phyloP scores from a whole-genome alignment of 2,113 vertebrate species.

The Eudyptes chrysolophus region DNA sequence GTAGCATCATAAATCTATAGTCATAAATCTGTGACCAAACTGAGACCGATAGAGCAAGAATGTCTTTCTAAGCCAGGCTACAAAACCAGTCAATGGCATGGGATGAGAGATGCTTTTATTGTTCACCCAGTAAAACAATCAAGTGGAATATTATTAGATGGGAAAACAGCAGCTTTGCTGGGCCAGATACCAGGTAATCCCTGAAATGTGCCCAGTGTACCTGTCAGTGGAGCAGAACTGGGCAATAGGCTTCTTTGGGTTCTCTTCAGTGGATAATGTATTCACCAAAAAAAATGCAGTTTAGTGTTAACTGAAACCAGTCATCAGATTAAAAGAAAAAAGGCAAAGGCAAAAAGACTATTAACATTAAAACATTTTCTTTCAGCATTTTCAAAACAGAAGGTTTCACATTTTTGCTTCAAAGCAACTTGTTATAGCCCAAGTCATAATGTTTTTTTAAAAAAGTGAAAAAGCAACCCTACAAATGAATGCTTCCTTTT shows the following conservation, averaged over 20 bases:
- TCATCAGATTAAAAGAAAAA: neutral
- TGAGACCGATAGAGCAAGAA: neutral
- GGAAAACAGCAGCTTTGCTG: slow-evolving; percentile 16
- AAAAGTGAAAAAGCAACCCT: slow-evolving; percentile 19
- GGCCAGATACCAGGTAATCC: neutral
- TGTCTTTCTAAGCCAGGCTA: neutral
- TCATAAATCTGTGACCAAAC: neutral
- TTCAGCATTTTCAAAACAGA: slow-evolving; percentile 14
- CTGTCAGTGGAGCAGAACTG: neutral
- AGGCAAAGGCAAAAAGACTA: neutral
- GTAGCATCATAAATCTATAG: neutral
- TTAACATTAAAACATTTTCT: neutral
- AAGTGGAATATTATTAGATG: neutral
- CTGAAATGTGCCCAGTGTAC: neutral
- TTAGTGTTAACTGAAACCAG: slow-evolving; percentile 1
- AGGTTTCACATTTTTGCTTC: slow-evolving; percentile 21
- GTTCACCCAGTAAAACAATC: slow-evolving; percentile 8
- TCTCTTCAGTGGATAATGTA: neutral
- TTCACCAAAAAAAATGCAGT: neutral
- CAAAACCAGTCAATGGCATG: neutral
- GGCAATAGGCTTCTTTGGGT: neutral
- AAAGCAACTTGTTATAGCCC: slow-evolving; percentile 10
- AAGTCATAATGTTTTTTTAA: neutral
- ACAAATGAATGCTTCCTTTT: neutral
- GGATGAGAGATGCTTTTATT: slow-evolving; percentile 28